Base-by-base conservation (phyloP, 2,888 invertebrate species). In the Drosophila nigricruria region DNA sequence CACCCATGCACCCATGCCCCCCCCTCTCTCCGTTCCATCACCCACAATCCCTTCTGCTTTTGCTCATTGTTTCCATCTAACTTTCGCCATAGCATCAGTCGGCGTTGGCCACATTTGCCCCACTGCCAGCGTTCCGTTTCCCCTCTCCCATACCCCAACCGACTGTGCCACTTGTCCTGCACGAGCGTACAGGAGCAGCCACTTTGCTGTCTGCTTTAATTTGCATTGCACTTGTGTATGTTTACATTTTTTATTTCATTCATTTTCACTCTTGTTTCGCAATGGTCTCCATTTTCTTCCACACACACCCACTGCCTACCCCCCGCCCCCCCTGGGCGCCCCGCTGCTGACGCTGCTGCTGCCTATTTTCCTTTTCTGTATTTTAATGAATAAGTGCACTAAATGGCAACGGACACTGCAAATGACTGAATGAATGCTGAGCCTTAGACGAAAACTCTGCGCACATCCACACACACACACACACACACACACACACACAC, bases 161-260 rank as follows among this genome's bases (percentile, higher is more conserved):
- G 10, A 14, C 32, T 4, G 8, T n/a, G 38, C 30, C 45, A 42
- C 40, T 45, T 53, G 34, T 47, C 52, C 52, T 23, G 23, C 34
- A 57, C 70, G 49, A 42, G 20, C 58, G 30, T 52, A 54, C 64
- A 70, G 66, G 79, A 72, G 88, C 73, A 89, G 86, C 88, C 86
- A 86, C 86, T 86, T 86, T 87, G 90, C 89, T 87, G 86, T 86
- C 86, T 90, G 86, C 86, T 88, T 86, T 86, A 86, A 86, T 86
- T 86, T 86, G 86, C 90, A 89, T 89, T 86, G 89, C 89, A 90
- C 90, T 90, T 86, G 89, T 86, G 88, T 81, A 84, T 86, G 86
- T 90, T 89, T 89, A 90, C 89, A 87, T 87, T 86, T 86, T 90
- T 86, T 90, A 88, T 87, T 90, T 86, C 81, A 89, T 89, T 89